These are phyloP conservation scores for Andrena bicolor DNA, from an alignment of 2,888 invertebrate species.

Conservation along the genomic window DNA sequence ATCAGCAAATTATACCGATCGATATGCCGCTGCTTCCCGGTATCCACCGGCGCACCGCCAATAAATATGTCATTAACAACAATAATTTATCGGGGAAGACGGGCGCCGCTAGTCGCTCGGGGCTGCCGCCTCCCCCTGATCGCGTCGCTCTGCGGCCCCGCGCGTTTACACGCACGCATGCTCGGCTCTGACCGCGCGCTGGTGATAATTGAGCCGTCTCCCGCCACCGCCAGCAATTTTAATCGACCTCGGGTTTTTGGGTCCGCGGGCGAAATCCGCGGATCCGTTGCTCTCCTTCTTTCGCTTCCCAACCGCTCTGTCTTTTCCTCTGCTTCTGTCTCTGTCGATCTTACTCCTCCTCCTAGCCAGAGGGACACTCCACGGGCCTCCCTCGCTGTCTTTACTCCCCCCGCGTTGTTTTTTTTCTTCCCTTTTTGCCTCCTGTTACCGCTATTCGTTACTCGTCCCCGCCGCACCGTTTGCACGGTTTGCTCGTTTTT, in stretches of 20 bases:
- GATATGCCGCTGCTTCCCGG: conserved; percentile 61
- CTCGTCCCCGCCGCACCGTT: conserved; percentile 20
- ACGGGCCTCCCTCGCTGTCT: background rate
- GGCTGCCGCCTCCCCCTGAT: conserved; percentile 37
- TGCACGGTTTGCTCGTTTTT: conserved; percentile 52
- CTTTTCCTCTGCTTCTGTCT: conserved; percentile 8
- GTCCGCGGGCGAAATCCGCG: conserved; percentile 59
- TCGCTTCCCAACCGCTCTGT: conserved; percentile 13
- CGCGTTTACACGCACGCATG: conserved; percentile 28
- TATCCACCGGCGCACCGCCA: conserved; percentile 56
- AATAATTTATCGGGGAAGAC: conserved; percentile 74
- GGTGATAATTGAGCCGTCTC: conserved; percentile 79
- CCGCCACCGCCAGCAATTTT: conserved; percentile 64
- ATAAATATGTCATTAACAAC: conserved; percentile 78
- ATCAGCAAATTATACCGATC: conserved; percentile 75
- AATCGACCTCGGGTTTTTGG: conserved; percentile 62
- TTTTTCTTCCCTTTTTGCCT: background rate
- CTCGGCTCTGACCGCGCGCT: background rate
- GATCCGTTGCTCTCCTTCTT: conserved; percentile 25
- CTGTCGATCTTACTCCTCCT: conserved; percentile 8
- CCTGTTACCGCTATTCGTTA: conserved; percentile 43
- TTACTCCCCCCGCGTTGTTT: background rate
- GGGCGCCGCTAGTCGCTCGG: conserved; percentile 57
- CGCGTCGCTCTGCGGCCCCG: conserved; percentile 27
- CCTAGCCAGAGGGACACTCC: conserved; percentile 34